Evolutionary conservation across 2,888 invertebrate genomes (phyloP), one percentile per base, ranked within the genome.

Genomic region (Dicyrtomina minuta): DNA sequence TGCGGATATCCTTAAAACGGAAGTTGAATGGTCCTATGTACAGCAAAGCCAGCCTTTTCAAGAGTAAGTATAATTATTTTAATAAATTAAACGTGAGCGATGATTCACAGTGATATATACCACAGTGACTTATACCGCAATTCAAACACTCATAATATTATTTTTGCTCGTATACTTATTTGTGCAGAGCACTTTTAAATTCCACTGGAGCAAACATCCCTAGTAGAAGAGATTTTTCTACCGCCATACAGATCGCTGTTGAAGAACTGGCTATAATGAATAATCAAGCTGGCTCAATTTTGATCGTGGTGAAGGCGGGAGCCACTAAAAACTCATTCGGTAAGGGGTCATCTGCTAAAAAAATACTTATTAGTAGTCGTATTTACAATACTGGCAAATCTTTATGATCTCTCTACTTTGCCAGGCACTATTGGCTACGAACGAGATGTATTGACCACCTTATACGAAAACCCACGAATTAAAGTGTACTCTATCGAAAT

Each of bases 401-500:
- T n/a, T n/a, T 24, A 55, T 24, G 15, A 20, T 4, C 15, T 20
- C n/a, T n/a, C n/a, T n/a, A 46, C 39, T 27, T 13, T 43, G 26
- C 0, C 44, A 75, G 75, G 56, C 20, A 39, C 60, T 3, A 64
- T 70, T 24, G 46, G 59, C 12, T 61, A 71, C 22, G 73, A 75
- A 56, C 39, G 71, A 3, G 73, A 74, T 27, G 68, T 72, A 13
- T 3, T 75, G 3, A 26, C 65, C 13, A 60, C 70, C 0, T 66
- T 75, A 20, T 24, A 33, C 15, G 68, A 66, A 26, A 71, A 74
- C 22, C 66, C 60, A 1, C 61, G 72, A 12, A 72, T 73, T 22
- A 68, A 70, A 58, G 22, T 75, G 8, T 70, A 67, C 49, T 46
- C 71, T 1, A 68, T 75, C 20, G 75, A 75, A 55, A 59, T 75